Evolutionary conservation across 2,113 vertebrate genomes (phyloP).

Genomic region (Microcebus lehilahytsara): DNA sequence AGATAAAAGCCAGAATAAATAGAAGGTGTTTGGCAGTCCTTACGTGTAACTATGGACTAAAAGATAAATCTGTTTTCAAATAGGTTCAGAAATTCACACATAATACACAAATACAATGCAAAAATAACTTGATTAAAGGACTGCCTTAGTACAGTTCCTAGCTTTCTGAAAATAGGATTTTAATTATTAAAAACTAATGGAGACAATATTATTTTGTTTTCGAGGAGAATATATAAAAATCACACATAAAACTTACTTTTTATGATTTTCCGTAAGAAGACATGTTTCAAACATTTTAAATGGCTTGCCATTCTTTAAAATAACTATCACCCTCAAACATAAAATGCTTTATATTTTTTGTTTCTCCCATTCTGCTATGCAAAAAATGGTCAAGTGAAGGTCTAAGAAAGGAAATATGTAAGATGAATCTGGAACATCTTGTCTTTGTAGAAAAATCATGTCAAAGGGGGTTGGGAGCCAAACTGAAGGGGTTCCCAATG

Average conservation of each 20-base stretch:
- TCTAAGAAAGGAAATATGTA: background rate
- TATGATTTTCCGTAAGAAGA: background rate
- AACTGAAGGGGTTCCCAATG: background rate
- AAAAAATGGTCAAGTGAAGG: background rate
- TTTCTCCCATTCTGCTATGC: background rate
- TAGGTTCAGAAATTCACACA: background rate
- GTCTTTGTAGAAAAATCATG: background rate
- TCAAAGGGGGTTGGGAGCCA: background rate
- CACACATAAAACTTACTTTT: background rate
- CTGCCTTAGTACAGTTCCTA: background rate
- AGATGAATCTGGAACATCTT: background rate
- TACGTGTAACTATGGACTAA: background rate
- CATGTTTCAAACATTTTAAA: slow-evolving; percentile 12
- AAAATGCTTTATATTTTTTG: background rate
- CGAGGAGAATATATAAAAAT: background rate
- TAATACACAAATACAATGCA: background rate
- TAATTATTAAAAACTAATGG: slow-evolving; percentile 11
- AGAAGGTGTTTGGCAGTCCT: background rate
- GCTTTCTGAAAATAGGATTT: slow-evolving; percentile 5
- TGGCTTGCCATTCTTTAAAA: background rate
- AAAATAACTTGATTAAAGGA: slow-evolving; percentile 25
- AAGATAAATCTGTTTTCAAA: slow-evolving; percentile 35
- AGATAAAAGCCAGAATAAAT: slow-evolving; percentile 35
- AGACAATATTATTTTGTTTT: background rate
- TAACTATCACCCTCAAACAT: background rate